Conservation (phyloP, 2,888 invertebrate species). For the Griposia aprilina region DNA sequence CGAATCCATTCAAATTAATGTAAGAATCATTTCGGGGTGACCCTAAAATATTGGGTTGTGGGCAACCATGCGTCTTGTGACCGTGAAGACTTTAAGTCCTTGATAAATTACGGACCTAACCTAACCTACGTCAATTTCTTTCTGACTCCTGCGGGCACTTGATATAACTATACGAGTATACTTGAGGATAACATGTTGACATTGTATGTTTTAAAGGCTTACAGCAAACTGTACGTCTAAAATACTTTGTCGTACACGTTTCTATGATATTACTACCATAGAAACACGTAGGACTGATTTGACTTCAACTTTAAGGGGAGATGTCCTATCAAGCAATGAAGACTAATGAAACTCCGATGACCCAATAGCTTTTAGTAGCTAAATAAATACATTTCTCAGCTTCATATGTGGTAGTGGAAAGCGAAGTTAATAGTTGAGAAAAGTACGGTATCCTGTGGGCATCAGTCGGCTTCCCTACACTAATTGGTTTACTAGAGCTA, state of each 20-base stretch:
- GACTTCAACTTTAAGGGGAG: too few species aligned
- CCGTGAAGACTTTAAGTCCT: slow-evolving; percentile 69
- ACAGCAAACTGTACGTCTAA: too few species aligned
- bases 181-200: not conserved
- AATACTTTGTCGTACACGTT: too few species aligned
- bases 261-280: too few species aligned
- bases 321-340: not conserved
- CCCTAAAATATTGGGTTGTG: slow-evolving; percentile 18
- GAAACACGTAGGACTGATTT: too few species aligned
- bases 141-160: slow-evolving; percentile 36
- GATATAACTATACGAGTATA: slow-evolving; percentile 6
- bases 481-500: not conserved
- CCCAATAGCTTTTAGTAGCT: not conserved
- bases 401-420: not conserved
- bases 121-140: slow-evolving; percentile 63
- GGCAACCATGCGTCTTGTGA: slow-evolving; percentile 40
- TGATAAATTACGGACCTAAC: slow-evolving; percentile 74
- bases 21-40: slow-evolving; percentile 43
- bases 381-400: not conserved
- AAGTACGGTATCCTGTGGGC: too few species aligned
- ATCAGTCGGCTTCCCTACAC: not conserved
- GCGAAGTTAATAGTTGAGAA: not conserved
- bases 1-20: slow-evolving; percentile 46
- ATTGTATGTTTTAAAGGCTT: not conserved
- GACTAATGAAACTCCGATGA: not conserved